These are phyloP conservation scores for Saturnia japonica DNA, from an alignment of 2,888 invertebrate species.

Conservation along the genomic window DNA sequence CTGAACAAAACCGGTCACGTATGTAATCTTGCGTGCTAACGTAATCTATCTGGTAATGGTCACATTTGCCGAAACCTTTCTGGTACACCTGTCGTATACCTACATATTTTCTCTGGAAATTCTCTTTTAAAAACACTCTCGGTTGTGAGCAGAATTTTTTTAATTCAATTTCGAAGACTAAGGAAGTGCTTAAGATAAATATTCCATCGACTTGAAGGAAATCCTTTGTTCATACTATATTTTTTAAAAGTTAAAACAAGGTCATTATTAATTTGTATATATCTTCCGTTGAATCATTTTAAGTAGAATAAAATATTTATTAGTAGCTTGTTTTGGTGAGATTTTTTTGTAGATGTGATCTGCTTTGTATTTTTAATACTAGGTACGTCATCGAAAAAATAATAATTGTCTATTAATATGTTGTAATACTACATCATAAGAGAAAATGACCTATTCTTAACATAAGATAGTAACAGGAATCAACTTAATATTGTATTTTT, in stretches of 20 bases:
- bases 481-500: too few species aligned
- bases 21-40: neutral
- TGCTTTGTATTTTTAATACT: neutral
- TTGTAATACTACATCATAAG: too few species aligned
- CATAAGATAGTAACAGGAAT: too few species aligned
- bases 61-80: slow-evolving; percentile 6
- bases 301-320: neutral
- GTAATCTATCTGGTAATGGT: slow-evolving; percentile 6
- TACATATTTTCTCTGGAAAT: neutral
- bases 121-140: neutral
- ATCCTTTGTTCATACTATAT: neutral
- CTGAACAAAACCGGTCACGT: slow-evolving; percentile 12
- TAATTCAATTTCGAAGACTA: neutral
- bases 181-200: neutral
- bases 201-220: neutral
- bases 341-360: neutral
- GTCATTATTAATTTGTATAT: neutral
- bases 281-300: neutral
- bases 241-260: neutral
- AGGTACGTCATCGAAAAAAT: neutral
- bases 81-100: slow-evolving; percentile 7
- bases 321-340: neutral
- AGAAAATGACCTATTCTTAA: too few species aligned
- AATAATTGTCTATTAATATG: neutral
- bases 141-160: neutral